Percentiles rank a stretch among this genome's conserved stretches.
Conservation (phyloP, 2,797 vertebrate species). For the Channa striata region DNA sequence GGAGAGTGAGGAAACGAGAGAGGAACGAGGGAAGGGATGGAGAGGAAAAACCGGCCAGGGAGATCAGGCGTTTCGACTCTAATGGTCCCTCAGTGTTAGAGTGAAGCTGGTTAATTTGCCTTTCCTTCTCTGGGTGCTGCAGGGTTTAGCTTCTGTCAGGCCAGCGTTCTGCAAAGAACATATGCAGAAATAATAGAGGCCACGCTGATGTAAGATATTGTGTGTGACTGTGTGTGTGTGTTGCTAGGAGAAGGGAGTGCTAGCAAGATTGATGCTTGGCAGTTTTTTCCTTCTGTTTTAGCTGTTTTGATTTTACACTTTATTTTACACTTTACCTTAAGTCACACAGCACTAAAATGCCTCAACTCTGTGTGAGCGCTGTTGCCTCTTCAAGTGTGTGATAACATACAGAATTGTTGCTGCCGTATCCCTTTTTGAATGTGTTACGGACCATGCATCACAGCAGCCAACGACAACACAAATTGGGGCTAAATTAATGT, state of each 20-base stretch:
- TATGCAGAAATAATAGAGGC: slow-evolving; percentile 65
- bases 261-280: neutral
- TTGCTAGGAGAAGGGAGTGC: slow-evolving; percentile 3
- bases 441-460: slow-evolving; percentile 62
- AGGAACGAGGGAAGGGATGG: slow-evolving; percentile 73
- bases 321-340: slow-evolving; percentile 2
- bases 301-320: slow-evolving; percentile 36
- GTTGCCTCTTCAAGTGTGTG: slow-evolving; percentile 17
- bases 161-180: slow-evolving; percentile 47
- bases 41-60: slow-evolving; percentile 74
- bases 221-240: slow-evolving; percentile 15
- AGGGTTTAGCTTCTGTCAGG: slow-evolving; percentile 73
- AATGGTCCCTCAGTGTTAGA: slow-evolving; percentile 79
- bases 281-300: slow-evolving; percentile 10
- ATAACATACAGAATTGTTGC: slow-evolving; percentile 15
- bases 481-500: slow-evolving; percentile 81
- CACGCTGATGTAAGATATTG: slow-evolving; percentile 39
- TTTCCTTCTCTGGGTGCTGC: slow-evolving; percentile 70
- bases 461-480: slow-evolving; percentile 70
- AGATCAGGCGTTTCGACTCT: slow-evolving; percentile 79
- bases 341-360: slow-evolving; percentile 30
- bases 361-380: slow-evolving; percentile 22
- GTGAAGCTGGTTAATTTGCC: slow-evolving; percentile 81
- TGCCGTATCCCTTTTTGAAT: slow-evolving; percentile 24
- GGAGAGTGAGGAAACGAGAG: slow-evolving; percentile 76